Evolutionary conservation across 35 echinoderm and acorn worm genomes (phyloP), one percentile per base, ranked within the genome.

Genomic region (Apostichopus parvimensis): DNA sequence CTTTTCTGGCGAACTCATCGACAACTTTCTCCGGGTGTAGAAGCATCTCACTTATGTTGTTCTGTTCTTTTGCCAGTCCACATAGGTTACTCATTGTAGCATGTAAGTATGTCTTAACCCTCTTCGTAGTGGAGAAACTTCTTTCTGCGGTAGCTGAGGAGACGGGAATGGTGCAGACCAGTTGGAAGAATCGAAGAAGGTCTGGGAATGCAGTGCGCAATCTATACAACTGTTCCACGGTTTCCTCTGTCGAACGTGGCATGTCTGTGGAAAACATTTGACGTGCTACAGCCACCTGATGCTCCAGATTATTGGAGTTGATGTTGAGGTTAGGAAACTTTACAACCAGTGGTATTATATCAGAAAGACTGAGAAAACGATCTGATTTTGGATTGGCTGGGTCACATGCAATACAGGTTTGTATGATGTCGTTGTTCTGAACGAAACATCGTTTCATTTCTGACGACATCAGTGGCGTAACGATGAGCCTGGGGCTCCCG

Each of bases 101-200:
- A 65, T 79, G 28, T 55, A 92, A 57, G 34, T 92, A 92, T 8
- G 91, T 83, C 65, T 92, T 92, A 60, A 92, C n/a, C 13, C 60
- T 24, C 12, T 76, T 26, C 23, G 82, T 72, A 14, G 54, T 82
- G 59, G 77, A 82, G 60, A 83, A 92, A 34, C 70, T 79, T 28
- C 18, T 72, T 62, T 92, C 55, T 64, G 79, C 79, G 15, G 91
- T 62, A 13, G 91, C 79, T 23, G 53, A 20, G 15, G 91, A 57
- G 91, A 79, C 79, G 54, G 91, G 77, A 83, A 82, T 79, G 58
- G 86, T 88, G 62, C 56, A 88, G 6, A 60, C 58, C 14, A 88
- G 86, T 88, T 88, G 86, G 57, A 88, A 88, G 86, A 77, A 77
- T 77, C 86, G n/a, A n/a, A n/a, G 53, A 23, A 88, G 57, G 25